Conservation (phyloP, 2,113 vertebrate species). For the Seriola aureovittata region DNA sequence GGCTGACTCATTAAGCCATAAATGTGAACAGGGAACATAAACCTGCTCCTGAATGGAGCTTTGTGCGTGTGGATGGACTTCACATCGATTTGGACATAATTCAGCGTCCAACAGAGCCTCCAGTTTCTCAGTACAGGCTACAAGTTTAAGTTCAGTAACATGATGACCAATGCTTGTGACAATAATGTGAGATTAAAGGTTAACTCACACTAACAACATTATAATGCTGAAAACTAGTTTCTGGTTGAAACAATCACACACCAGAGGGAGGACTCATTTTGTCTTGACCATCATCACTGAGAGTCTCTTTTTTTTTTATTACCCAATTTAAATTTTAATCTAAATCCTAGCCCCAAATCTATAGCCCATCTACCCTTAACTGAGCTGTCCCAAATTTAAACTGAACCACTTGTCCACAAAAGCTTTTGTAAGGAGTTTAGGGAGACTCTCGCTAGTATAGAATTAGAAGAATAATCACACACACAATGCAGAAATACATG, state of each 20-base stretch:
- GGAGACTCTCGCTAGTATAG: background rate
- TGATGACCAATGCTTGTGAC: background rate
- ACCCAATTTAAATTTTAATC: background rate
- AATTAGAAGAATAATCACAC: too few relatives aligned
- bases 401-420: background rate
- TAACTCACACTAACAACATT: too few relatives aligned
- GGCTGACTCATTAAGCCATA: constrained; percentile 57
- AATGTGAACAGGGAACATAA: constrained; percentile 52
- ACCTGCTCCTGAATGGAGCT: constrained; percentile 11
- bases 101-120: background rate
- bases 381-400: background rate
- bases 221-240: background rate
- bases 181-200: too few relatives aligned
- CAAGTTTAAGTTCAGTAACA: background rate
- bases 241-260: background rate
- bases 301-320: background rate
- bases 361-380: background rate
- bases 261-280: background rate
- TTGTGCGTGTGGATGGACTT: background rate
- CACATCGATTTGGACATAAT: background rate
- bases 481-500: too few relatives aligned
- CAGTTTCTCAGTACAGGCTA: background rate
- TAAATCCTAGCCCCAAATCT: background rate
- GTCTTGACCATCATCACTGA: background rate
- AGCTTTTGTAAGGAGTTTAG: background rate